Evolutionary conservation across 2,888 invertebrate species (phyloP), one percentile per base, ranked within the genome.

Genomic region (Noctua janthe): DNA sequence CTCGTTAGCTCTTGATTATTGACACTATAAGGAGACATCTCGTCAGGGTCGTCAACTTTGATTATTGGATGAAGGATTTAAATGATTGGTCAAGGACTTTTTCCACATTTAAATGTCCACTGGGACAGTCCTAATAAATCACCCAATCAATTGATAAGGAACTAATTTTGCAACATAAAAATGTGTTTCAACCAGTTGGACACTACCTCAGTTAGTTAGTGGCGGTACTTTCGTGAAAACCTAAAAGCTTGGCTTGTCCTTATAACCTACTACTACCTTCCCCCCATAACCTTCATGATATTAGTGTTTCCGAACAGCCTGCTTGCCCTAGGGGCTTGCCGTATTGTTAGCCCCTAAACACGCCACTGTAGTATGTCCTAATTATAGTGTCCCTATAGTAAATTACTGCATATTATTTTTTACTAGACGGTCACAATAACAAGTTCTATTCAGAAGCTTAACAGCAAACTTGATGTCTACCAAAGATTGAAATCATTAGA

Each of bases 1-100:
- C 88, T 82, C 84, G 88, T 80, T 88, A 88, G 83, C 87, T 85
- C 76, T 85, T 88, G 83, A 89, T 87, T 87, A 86, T 88, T 86
- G 87, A 87, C 89, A 84, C 87, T 87, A 78, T 83, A 87, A 87
- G 83, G 83, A 73, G 73, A 73, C 74, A 51, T 29, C n/a, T 49
- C 2, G 47, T 39, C 73, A 89, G 82, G 86, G 83, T 29, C 88
- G 84, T 10, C 84, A 83, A 5, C 43, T 51, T 56, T 20, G 23
- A 43, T n/a, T 73, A 20, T 59, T 67, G 20, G 1, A 43, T 59
- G 35, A 80, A 35, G 15, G 8, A 23, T 66, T 56, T 66, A 0
- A 47, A 51, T 67, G n/a, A 64, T 29, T 23, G 17, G 8, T 62
- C n/a, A 51, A 67, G n/a, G 49, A 15, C 13, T n/a, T 47, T n/a